Evolutionary conservation across 2,113 vertebrate species (phyloP).

Genomic region (Pterocles orientalis): DNA sequence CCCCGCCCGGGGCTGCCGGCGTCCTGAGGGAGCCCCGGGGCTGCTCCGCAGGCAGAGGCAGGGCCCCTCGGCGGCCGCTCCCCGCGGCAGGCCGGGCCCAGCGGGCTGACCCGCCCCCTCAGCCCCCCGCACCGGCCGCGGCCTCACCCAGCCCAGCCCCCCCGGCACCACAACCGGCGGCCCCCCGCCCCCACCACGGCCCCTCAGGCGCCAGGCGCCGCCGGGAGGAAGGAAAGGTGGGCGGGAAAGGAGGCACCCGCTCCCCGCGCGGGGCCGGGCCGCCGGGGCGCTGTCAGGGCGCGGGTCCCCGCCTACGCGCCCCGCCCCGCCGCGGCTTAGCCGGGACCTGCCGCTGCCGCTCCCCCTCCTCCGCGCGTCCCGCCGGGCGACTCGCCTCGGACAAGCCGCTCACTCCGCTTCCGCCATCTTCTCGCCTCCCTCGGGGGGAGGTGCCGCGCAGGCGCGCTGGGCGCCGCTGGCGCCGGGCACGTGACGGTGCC

Average conservation of each 20-base stretch:
- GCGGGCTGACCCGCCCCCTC: not conserved
- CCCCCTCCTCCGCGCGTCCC: slow-evolving; percentile 54
- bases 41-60: not conserved
- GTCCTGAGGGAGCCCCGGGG: not conserved
- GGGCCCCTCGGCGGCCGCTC: not conserved
- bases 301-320: slow-evolving; percentile 4
- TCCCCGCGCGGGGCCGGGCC: not conserved
- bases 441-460: slow-evolving; percentile 71
- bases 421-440: slow-evolving; percentile 83
- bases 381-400: slow-evolving; percentile 48
- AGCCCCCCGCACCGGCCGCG: no score
- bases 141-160: no score
- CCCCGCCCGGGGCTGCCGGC: not conserved
- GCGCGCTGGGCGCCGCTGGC: slow-evolving; percentile 36
- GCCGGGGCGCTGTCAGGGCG: not conserved
- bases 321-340: slow-evolving; percentile 8
- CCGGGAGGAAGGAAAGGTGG: not conserved
- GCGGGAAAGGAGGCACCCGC: not conserved
- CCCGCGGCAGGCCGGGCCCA: not conserved
- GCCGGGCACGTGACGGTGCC: not conserved
- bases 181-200: no score
- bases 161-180: no score
- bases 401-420: slow-evolving; percentile 78
- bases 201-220: no score
- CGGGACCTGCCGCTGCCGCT: not conserved